Conservation (phyloP, 2,888 invertebrate species). For the Microplitis deprimator region DNA sequence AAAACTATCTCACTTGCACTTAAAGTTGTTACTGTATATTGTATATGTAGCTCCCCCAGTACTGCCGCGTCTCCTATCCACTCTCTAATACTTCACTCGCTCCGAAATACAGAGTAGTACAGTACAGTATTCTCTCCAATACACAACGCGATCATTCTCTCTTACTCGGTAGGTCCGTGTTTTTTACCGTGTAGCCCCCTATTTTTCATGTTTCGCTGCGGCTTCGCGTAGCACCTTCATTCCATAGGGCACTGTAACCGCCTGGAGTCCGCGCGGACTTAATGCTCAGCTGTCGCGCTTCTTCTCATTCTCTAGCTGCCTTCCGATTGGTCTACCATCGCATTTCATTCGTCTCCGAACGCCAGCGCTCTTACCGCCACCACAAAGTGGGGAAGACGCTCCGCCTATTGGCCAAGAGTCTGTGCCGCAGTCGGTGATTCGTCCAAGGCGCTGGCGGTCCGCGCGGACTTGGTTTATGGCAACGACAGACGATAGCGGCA, state of each 20-base stretch:
- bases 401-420: slow-evolving; percentile 46
- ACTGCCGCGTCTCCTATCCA: slow-evolving; percentile 36
- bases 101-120: slow-evolving; percentile 2
- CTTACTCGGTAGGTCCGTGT: slow-evolving; percentile 60
- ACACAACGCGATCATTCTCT: slow-evolving; percentile 26
- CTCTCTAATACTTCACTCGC: slow-evolving; percentile 33
- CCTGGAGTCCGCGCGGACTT: slow-evolving; percentile 64
- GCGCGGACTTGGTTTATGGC: slow-evolving; percentile 67
- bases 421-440: slow-evolving; percentile 48
- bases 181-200: slow-evolving; percentile 71
- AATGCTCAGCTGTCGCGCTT: slow-evolving; percentile 50
- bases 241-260: slow-evolving; percentile 52
- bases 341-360: slow-evolving; percentile 39
- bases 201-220: slow-evolving; percentile 72
- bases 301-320: not conserved
- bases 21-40: slow-evolving; percentile 25
- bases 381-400: slow-evolving; percentile 5
- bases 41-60: slow-evolving; percentile 1
- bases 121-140: no score
- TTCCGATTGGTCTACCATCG: slow-evolving; percentile 45
- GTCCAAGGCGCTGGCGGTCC: slow-evolving; percentile 59
- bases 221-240: slow-evolving; percentile 71
- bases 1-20: slow-evolving; percentile 37
- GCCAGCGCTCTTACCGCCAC: not conserved
- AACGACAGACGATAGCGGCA: slow-evolving; percentile 69